Evolutionary conservation across 2,888 invertebrate genomes (phyloP).

Genomic region (Platypus cylindrus): DNA sequence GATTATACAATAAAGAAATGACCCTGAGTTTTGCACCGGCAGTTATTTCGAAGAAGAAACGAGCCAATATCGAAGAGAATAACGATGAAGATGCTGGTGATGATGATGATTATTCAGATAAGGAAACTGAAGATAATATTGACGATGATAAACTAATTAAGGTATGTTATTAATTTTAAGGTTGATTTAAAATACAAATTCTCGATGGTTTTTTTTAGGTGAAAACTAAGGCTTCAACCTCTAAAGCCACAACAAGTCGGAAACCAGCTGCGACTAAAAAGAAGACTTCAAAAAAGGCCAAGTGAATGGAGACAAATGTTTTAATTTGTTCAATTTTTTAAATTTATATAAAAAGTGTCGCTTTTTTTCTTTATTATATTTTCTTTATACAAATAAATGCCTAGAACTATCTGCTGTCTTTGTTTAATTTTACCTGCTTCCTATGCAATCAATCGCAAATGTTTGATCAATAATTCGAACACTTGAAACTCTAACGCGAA

Average conservation of each 20-base stretch:
- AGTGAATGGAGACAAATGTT: slow-evolving; percentile 6
- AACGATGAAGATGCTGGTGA: slow-evolving; percentile 34
- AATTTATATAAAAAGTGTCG: too few species aligned
- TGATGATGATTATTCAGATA: slow-evolving; percentile 26
- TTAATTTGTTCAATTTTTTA: too few species aligned
- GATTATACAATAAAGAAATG: slow-evolving; percentile 79
- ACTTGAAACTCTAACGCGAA: neutral
- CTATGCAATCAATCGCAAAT: neutral
- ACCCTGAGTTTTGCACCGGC: slow-evolving; percentile 66
- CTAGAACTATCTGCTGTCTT: too few species aligned
- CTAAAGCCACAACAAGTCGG: slow-evolving; percentile 1
- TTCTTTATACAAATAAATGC: too few species aligned
- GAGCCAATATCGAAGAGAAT: slow-evolving; percentile 26
- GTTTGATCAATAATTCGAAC: neutral
- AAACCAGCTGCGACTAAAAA: neutral
- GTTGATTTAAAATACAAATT: too few species aligned
- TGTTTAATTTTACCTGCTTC: too few species aligned
- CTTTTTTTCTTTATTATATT: too few species aligned
- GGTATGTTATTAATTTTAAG: slow-evolving; percentile 42
- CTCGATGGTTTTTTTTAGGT: slow-evolving; percentile 1
- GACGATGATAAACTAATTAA: slow-evolving; percentile 70
- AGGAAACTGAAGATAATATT: slow-evolving; percentile 40
- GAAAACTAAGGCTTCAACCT: slow-evolving; percentile 3
- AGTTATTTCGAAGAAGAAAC: slow-evolving; percentile 48
- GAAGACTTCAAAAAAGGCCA: slow-evolving; percentile 2